These are phyloP conservation scores for Hydroisotoma schaefferi DNA, from an alignment of 2,888 invertebrate genomes.

Conservation along the genomic window DNA sequence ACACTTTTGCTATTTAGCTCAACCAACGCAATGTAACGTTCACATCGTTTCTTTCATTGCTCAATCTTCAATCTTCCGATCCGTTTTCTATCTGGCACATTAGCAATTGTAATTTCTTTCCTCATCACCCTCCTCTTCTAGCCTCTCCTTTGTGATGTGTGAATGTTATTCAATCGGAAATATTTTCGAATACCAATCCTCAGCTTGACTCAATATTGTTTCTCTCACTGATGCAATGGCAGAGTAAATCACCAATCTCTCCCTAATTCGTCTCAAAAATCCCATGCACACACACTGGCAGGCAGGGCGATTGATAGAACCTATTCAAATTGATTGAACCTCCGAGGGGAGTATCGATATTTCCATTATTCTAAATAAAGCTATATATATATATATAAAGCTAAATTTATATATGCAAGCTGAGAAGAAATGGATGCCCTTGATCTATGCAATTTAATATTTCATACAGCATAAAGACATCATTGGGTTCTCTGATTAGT, in stretches of 20 bases:
- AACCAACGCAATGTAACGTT: slow-evolving; percentile 12
- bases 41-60: slow-evolving; percentile 25
- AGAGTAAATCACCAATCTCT: slow-evolving; percentile 1
- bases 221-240: no score
- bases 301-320: background rate
- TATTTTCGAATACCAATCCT: no score
- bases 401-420: no score
- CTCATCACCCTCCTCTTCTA: slow-evolving; percentile 21
- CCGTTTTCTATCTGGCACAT: slow-evolving; percentile 24
- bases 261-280: slow-evolving; percentile 1
- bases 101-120: slow-evolving; percentile 43
- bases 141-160: background rate
- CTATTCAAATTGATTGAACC: background rate
- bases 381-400: background rate
- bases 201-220: slow-evolving; percentile 28
- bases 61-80: slow-evolving; percentile 10
- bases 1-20: no score
- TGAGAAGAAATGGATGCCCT: no score
- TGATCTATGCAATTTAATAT: background rate
- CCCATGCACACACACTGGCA: background rate
- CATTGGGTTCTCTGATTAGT: no score
- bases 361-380: no score
- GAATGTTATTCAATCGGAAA: slow-evolving; percentile 17
- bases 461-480: no score
- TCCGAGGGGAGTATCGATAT: slow-evolving; percentile 4